These are phyloP conservation scores for Myioborus miniatus DNA, from an alignment of 2,797 vertebrate genomes.

Conservation along the genomic window DNA sequence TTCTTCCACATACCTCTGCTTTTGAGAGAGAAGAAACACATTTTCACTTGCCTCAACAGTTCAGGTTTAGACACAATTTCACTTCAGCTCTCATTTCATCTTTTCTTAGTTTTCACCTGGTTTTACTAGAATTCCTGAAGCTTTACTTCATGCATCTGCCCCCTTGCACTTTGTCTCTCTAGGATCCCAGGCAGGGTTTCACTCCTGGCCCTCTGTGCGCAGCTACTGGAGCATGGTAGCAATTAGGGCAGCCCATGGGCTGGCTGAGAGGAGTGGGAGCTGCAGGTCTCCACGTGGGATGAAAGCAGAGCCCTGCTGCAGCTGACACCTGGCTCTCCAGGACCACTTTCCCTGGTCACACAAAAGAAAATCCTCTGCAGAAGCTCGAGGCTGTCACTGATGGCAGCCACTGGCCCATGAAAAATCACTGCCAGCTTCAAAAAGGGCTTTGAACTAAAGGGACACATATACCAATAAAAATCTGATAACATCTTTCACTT, in stretches of 20 bases:
- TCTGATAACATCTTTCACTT: background rate
- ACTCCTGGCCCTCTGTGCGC: fast-evolving
- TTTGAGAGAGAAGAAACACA: background rate
- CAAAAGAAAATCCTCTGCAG: background rate
- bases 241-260: background rate
- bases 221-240: background rate
- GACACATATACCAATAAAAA: background rate
- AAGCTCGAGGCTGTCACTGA: background rate
- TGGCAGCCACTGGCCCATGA: background rate
- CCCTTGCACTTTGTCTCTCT: background rate
- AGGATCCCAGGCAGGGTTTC: background rate
- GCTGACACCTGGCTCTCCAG: background rate
- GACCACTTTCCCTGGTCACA: background rate
- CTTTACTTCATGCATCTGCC: background rate
- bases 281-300: background rate
- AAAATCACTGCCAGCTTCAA: background rate
- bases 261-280: background rate
- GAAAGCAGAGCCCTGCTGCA: background rate
- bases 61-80: background rate
- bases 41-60: background rate
- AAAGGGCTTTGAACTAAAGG: background rate
- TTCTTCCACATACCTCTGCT: fast-evolving
- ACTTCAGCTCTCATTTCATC: background rate
- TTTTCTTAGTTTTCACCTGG: conserved; percentile 1
- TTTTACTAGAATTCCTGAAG: conserved; percentile 21